Evolutionary conservation across 2,797 vertebrate genomes (phyloP).

Genomic region (Enteromius viviparus): DNA sequence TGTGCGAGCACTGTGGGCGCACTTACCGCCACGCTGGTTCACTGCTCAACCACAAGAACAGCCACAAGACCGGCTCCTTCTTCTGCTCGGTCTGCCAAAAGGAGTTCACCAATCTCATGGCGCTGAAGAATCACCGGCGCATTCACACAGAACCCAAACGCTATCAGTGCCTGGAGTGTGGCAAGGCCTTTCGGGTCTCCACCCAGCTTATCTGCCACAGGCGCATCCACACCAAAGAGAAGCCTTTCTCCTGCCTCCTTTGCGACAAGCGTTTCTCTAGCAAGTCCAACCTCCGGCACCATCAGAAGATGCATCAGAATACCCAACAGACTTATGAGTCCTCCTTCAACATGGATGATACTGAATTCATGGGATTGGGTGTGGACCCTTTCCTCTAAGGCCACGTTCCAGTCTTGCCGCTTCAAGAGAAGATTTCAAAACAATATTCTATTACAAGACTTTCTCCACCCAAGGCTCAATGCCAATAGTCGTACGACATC

Average conservation of each 20-base stretch:
- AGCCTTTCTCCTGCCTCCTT: constrained; percentile 79
- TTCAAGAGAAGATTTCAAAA: constrained; percentile 57
- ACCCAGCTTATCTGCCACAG: constrained; percentile 89
- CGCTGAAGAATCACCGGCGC: constrained; percentile 88
- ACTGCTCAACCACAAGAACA: constrained; percentile 93
- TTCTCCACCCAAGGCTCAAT: constrained; percentile 57
- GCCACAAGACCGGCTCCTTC: constrained; percentile 88
- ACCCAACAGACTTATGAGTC: constrained; percentile 68
- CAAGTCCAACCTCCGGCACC: constrained; percentile 83
- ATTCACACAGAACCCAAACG: constrained; percentile 87
- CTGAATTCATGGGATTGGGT: constrained; percentile 77
- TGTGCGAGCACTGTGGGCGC: constrained; percentile 88
- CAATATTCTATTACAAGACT: constrained; percentile 53
- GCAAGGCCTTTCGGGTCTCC: constrained; percentile 83
- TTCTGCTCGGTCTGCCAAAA: constrained; percentile 84
- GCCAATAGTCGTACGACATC: constrained; percentile 75
- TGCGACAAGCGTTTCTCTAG: constrained; percentile 82
- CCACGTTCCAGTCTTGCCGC: constrained; percentile 34
- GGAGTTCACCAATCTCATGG: constrained; percentile 85
- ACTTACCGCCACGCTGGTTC: constrained; percentile 91
- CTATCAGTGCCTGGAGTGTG: constrained; percentile 87
- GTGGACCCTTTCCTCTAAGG: constrained; percentile 78
- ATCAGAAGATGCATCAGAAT: constrained; percentile 82
- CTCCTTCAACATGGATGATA: constrained; percentile 74
- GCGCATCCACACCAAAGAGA: constrained; percentile 88